Base-by-base conservation (phyloP, 1,140 invertebrate genomes). In the Neodiprion virginianus region DNA sequence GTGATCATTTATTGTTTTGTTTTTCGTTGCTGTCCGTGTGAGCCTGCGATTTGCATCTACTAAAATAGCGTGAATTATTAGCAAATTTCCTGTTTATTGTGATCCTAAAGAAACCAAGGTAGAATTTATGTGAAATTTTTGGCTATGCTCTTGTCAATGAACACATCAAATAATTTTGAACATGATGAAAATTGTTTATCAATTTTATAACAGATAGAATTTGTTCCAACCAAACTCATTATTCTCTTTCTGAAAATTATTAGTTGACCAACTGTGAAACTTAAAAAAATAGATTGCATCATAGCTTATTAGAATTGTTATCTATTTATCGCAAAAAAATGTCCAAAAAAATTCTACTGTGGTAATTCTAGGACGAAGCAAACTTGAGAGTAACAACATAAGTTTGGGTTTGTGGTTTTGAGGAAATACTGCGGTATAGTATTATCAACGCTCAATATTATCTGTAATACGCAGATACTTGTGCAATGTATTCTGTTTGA, bases 1-100 rank as follows among this genome's bases (percentile, higher is more conserved):
- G 73, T 66, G 48, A 53, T 75, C 61, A 73, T 21, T 74, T 40
- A 70, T 77, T 75, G 21, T 78, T 71, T 74, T 67, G 7, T 69
- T 7, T 12, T 23, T 7, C 21, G 21, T 11, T 47, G 67, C 40
- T 69, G 67, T 23, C 12, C 21, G 14, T 69, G 21, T 69, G 21
- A 28, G 21, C 67, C 67, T 47, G 53, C 8, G 53, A 61, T 61
- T 14, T 61, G 53, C 53, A 61, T 17, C 53, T 14, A 61, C 53
- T 61, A 61, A 61, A 40, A 14, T 61, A 17, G 53, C 53, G 53
- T 61, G 53, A 17, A 8, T 12, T 14, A 61, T 61, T 61, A 14
- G 28, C 5, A 40, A 40, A 40, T 61, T 61, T 17, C n/a, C 8
- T 12, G n/a, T 61, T 8, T 8, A 61, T 17, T 17, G 11, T 61